A percentile compares a stretch with the other conserved stretches of the same genome.
phyloP scores from a whole-genome alignment of 2,888 invertebrate species.

The Leptopilina drosophilae region DNA sequence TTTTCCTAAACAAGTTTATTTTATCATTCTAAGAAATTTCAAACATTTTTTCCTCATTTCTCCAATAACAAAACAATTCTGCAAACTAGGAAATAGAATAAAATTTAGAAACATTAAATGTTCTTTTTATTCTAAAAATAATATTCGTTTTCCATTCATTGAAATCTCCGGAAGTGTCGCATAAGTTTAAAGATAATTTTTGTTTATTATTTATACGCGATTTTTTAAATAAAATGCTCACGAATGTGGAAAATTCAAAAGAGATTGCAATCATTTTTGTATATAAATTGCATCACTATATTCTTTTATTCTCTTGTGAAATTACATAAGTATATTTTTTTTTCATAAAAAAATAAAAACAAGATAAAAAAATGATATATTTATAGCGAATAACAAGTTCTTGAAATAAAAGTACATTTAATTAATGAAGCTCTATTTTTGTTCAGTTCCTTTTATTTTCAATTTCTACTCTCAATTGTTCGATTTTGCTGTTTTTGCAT shows the following conservation, averaged over 20 bases:
- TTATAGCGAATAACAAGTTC: background rate
- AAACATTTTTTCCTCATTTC: too few relatives aligned
- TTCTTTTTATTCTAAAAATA: too few relatives aligned
- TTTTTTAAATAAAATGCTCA: background rate
- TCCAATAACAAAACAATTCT: too few relatives aligned
- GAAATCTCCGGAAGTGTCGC: background rate
- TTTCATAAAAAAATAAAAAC: background rate
- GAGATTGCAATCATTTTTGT: background rate
- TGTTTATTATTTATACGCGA: background rate
- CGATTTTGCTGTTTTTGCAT: too few relatives aligned
- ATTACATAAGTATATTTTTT: background rate
- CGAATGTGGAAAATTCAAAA: background rate
- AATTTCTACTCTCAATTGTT: too few relatives aligned
- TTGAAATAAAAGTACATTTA: background rate
- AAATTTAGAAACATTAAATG: too few relatives aligned
- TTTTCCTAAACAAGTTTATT: too few relatives aligned
- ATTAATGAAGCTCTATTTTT: background rate
- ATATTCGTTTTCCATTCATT: background rate
- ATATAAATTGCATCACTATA: constrained; percentile 2
- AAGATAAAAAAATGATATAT: background rate
- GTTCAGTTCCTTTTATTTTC: too few relatives aligned
- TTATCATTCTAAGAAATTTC: too few relatives aligned
- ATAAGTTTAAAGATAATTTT: background rate
- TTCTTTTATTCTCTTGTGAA: background rate
- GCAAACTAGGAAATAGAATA: too few relatives aligned